Base-by-base conservation (phyloP, 2,113 vertebrate species). In the Leptosomus discolor region DNA sequence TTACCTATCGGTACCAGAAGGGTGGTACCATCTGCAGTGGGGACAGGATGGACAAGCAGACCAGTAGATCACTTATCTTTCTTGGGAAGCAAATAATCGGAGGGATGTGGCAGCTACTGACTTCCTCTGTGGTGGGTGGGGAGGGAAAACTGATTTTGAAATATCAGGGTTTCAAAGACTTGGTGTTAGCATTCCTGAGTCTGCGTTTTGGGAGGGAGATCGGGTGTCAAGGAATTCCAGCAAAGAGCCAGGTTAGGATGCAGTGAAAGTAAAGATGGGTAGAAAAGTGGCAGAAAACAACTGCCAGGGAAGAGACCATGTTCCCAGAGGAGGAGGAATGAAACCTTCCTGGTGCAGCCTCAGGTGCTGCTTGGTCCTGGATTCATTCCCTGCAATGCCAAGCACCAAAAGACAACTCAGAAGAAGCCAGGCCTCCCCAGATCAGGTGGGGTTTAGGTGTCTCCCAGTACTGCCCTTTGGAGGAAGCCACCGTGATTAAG, bases 261-360 rank as follows among this genome's bases (percentile, higher is more conserved):
- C 36, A 82, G 48, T 73, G 69, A 48, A 88, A 75, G 23, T n/a
- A 30, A 76, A 39, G 48, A 37, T 8, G 18, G 30, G 6, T 7
- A 50, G 41, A 83, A 69, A 63, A 43, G 20, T 24, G 36, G 20
- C 12, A 54, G 45, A 80, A 34, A n/a, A 41, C 23, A 48, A 57
- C 15, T 20, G 14, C 24, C 57, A 82, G 17, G 13, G 19, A 24
- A 81, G 32, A 91, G 14, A 22, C 8, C 0, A 0, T 3, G 2
- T 29, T 80, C 48, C 7, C 29, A 50, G 45, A 45, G 61, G 43
- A 54, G 26, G 26, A 79, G 39, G 26, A 71, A 15, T 76, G 13
- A 16, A 83, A 32, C 8, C 15, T 79, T 85, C 6, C 57, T 41
- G 22, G 15, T 82, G 27, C 4, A 20, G 15, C 18, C 8, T 69